These are phyloP conservation scores for Mustelus asterias DNA, from an alignment of 2,113 vertebrate species.

Conservation along the genomic window DNA sequence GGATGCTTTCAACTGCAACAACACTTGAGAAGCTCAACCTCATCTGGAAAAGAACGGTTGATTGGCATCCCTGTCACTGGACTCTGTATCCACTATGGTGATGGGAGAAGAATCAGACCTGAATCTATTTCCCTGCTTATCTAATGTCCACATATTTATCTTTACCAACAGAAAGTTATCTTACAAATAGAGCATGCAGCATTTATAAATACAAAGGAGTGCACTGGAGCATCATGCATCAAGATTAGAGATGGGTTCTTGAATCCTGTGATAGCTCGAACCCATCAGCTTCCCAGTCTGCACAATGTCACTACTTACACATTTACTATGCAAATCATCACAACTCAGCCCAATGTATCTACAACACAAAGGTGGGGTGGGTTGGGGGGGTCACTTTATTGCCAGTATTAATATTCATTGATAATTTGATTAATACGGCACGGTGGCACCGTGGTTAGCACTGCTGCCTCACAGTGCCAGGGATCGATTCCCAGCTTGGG, in stretches of 20 bases:
- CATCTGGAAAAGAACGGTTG: neutral
- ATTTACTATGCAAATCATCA: neutral
- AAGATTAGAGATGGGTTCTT: neutral
- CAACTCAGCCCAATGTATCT: neutral
- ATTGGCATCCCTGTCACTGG: neutral
- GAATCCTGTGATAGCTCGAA: neutral
- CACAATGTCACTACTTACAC: neutral
- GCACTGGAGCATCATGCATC: neutral
- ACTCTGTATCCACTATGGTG: neutral
- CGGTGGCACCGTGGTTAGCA: too few species aligned
- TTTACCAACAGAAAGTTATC: too few species aligned
- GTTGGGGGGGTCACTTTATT: neutral
- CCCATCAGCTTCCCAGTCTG: neutral
- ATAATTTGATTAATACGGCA: too few species aligned
- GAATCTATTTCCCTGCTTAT: neutral
- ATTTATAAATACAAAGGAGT: neutral
- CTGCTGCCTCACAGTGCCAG: too few species aligned
- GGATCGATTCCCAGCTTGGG: too few species aligned
- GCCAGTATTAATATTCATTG: neutral
- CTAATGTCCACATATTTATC: neutral
- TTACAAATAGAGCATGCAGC: too few species aligned
- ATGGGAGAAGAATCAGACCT: neutral
- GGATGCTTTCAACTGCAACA: neutral
- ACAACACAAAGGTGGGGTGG: neutral
- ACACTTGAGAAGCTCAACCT: neutral